These are phyloP conservation scores for Drosophila setosimentum DNA, from an alignment of 2,888 invertebrate species.

Conservation along the genomic window DNA sequence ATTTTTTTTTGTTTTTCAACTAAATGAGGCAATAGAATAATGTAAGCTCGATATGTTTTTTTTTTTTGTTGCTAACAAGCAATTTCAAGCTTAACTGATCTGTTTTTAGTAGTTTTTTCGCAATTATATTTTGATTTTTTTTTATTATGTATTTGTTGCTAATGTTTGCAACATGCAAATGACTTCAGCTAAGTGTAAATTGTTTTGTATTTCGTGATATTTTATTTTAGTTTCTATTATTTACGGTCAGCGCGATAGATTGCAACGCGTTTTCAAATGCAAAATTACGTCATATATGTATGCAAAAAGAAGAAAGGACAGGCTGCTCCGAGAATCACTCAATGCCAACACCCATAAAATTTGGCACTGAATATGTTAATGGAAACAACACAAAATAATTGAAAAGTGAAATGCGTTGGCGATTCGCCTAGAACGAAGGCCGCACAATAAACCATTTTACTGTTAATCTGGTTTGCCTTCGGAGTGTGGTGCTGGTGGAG, in stretches of 20 bases:
- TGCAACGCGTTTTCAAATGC: constrained; percentile 42
- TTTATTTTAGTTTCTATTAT: constrained; percentile 35
- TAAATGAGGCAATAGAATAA: constrained; percentile 19
- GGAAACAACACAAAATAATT: constrained; percentile 9
- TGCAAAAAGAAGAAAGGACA: neutral
- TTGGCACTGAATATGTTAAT: constrained; percentile 42
- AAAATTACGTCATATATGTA: constrained; percentile 38
- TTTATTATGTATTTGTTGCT: constrained; percentile 18
- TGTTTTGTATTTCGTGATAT: constrained; percentile 34
- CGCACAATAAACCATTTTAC: neutral
- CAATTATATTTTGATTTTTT: constrained; percentile 3
- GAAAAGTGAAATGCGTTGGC: constrained; percentile 60
- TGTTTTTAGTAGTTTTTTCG: constrained; percentile 24
- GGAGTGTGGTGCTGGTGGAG: neutral
- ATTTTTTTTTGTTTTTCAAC: no score
- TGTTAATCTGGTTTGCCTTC: neutral
- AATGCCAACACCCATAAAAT: constrained; percentile 17
- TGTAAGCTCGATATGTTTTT: constrained; percentile 20
- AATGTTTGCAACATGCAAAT: constrained; percentile 58
- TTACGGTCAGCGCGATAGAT: constrained; percentile 37
- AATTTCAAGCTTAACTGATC: constrained; percentile 48
- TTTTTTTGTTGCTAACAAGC: constrained; percentile 17
- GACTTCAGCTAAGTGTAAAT: constrained; percentile 62
- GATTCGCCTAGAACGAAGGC: constrained; percentile 28
- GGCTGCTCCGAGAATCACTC: neutral